Conservation (phyloP, 2,113 vertebrate genomes). For the Bos javanicus region DNA sequence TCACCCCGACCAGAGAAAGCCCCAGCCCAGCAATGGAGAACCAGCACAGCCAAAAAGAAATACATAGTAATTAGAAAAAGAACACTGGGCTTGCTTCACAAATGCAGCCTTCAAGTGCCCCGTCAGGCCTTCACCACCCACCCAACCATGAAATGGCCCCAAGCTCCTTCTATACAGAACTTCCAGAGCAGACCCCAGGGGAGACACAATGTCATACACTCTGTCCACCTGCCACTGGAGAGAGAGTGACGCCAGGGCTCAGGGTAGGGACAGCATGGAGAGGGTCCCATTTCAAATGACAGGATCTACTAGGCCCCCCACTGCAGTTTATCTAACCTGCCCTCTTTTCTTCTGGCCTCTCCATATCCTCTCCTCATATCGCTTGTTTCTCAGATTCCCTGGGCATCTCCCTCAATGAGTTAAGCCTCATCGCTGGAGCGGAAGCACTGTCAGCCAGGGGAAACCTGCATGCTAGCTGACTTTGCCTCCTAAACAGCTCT, state of each 20-base stretch:
- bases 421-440: constrained; percentile 1
- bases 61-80: background rate
- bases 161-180: background rate
- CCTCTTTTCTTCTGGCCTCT: background rate
- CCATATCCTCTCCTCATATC: background rate
- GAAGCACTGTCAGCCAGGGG: background rate
- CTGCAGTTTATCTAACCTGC: background rate
- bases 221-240: background rate
- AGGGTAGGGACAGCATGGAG: background rate
- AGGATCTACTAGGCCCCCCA: background rate
- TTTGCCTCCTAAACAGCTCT: background rate
- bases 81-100: background rate
- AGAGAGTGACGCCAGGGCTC: background rate
- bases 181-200: background rate
- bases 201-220: background rate
- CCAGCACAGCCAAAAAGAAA: background rate
- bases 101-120: background rate
- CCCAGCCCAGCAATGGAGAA: background rate
- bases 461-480: background rate
- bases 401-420: background rate
- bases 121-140: background rate
- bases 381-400: background rate
- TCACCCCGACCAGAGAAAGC: background rate
- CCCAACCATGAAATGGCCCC: background rate
- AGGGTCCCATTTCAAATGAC: background rate